Percentiles rank a stretch among this genome's conserved stretches.
phyloP scores from a whole-genome alignment of 2,113 vertebrate species.

The Sebastes schlegelii region DNA sequence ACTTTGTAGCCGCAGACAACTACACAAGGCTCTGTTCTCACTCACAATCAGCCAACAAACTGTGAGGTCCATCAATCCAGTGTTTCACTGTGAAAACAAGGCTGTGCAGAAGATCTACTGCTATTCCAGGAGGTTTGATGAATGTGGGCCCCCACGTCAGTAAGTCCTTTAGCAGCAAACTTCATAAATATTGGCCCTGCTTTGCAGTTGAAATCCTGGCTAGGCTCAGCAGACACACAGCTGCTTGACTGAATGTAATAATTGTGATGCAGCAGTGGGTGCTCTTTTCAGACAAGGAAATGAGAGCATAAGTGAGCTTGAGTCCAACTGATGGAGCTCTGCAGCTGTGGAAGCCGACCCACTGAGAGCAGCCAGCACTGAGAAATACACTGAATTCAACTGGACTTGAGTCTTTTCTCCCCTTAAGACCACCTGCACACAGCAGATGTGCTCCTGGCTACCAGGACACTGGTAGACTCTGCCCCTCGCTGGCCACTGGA shows the following conservation, averaged over 20 bases:
- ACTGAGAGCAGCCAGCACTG: conserved; percentile 4
- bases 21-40: not conserved
- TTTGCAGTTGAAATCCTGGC: conserved; percentile 37
- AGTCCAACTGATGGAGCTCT: conserved; percentile 48
- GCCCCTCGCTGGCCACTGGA: not conserved
- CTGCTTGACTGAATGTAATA: conserved; percentile 48
- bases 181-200: conserved; percentile 10
- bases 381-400: conserved; percentile 43
- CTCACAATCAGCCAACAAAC: conserved; percentile 17
- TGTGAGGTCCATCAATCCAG: conserved; percentile 6
- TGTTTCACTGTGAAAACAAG: conserved; percentile 2
- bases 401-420: not conserved
- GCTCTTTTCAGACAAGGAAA: conserved; percentile 59
- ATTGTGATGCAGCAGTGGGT: conserved; percentile 46
- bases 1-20: not conserved
- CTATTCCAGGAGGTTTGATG: conserved; percentile 29
- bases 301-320: conserved; percentile 40
- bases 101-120: not conserved
- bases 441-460: conserved; percentile 56
- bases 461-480: conserved; percentile 33
- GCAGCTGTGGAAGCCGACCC: conserved; percentile 53
- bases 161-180: conserved; percentile 1
- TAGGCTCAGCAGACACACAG: conserved; percentile 20
- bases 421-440: conserved; percentile 62
- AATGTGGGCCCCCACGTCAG: not conserved